phyloP scores from a whole-genome alignment of 2,888 invertebrate genomes.

The Proisotoma minuta region DNA sequence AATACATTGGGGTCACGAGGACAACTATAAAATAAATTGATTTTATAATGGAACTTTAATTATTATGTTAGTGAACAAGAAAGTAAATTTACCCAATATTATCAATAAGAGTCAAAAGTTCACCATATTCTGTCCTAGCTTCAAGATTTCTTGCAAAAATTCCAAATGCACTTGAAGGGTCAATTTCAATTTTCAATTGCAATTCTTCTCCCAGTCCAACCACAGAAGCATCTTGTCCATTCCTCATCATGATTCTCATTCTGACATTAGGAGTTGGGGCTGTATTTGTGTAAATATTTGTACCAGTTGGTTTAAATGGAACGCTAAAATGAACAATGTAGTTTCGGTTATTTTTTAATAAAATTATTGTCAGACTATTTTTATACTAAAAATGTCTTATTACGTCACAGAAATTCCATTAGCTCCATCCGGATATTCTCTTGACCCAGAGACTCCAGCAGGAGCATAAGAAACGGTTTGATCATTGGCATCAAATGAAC shows the following conservation, averaged over 20 bases:
- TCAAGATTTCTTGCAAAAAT: conserved; percentile 53
- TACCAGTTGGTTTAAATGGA: conserved; percentile 51
- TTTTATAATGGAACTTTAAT: not conserved
- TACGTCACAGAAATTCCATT: conserved; percentile 52
- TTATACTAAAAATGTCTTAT: too few species aligned
- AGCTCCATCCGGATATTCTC: conserved; percentile 48
- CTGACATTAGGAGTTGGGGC: conserved; percentile 53
- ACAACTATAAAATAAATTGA: conserved; percentile 48
- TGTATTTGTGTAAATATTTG: conserved; percentile 53
- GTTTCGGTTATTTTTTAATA: not conserved
- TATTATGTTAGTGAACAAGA: not conserved
- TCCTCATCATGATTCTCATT: conserved; percentile 52
- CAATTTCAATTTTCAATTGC: conserved; percentile 52
- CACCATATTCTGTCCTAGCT: conserved; percentile 53
- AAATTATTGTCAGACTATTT: conserved; percentile 8
- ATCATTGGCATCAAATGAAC: conserved; percentile 53
- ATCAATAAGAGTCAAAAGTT: conserved; percentile 52
- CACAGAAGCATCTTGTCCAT: conserved; percentile 52
- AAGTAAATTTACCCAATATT: conserved; percentile 51
- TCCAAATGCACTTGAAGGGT: conserved; percentile 52
- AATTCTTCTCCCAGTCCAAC: conserved; percentile 53
- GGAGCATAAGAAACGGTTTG: conserved; percentile 52
- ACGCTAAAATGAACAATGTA: conserved; percentile 48
- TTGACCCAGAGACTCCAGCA: conserved; percentile 47
- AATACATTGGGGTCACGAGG: conserved; percentile 53